These are phyloP conservation scores for Capitulum mitella DNA, from an alignment of 2,888 invertebrate species.

Conservation along the genomic window DNA sequence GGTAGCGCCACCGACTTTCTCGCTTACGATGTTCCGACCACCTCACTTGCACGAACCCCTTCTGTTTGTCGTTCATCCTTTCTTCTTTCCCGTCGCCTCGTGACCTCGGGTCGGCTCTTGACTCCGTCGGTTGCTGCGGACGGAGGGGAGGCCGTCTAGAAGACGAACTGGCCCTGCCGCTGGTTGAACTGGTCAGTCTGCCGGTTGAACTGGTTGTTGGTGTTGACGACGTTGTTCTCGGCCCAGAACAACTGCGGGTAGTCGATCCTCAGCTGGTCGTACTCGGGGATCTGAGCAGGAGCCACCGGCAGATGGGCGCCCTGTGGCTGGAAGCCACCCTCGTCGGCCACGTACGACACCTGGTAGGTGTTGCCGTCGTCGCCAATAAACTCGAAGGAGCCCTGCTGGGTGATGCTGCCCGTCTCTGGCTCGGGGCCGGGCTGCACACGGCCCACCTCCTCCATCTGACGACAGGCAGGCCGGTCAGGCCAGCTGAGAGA, in stretches of 20 bases:
- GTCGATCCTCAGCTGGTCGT: neutral
- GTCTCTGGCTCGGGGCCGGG: neutral
- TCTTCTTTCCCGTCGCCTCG: too few species aligned
- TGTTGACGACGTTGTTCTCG: neutral
- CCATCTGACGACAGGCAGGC: neutral
- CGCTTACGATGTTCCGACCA: too few species aligned
- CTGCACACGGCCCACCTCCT: neutral
- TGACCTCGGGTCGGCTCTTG: too few species aligned
- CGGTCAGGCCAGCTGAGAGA: too few species aligned
- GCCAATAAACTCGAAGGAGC: neutral
- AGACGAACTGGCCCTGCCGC: too few species aligned
- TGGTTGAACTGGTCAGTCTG: too few species aligned
- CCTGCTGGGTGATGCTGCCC: neutral
- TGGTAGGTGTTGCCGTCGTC: neutral
- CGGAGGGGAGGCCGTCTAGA: too few species aligned
- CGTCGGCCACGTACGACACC: neutral
- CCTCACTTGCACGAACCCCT: too few species aligned
- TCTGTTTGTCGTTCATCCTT: too few species aligned
- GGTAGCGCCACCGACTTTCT: too few species aligned
- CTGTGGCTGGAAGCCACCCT: neutral
- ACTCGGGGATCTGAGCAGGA: conserved; percentile 5
- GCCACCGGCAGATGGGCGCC: neutral
- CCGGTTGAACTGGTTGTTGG: neutral
- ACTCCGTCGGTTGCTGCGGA: too few species aligned
- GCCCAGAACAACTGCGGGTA: conserved; percentile 3